These are phyloP conservation scores for Chionoecetes opilio DNA, from an alignment of 1,140 invertebrate genomes.

Conservation along the genomic window DNA sequence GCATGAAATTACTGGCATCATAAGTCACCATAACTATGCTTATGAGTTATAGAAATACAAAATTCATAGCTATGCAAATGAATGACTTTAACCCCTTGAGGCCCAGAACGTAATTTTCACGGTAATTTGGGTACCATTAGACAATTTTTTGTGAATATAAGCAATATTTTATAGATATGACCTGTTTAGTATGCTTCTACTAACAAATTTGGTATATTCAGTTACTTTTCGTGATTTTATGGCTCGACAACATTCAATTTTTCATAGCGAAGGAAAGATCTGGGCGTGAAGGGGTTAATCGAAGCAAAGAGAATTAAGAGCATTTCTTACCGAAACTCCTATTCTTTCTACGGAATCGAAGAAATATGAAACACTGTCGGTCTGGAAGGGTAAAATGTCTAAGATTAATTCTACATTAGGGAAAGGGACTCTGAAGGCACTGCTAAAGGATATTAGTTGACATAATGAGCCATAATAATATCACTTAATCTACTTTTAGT, in stretches of 20 bases:
- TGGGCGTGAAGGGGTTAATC: no score
- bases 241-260: no score
- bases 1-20: neutral
- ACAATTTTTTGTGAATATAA: no score
- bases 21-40: neutral
- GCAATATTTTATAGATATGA: no score
- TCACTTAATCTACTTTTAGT: no score
- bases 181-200: no score
- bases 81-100: no score
- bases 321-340: slow-evolving; percentile 84
- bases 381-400: slow-evolving; percentile 83
- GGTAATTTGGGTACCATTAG: no score
- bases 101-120: no score
- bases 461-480: neutral
- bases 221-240: no score
- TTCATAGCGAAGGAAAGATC: no score
- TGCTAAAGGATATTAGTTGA: neutral
- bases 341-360: slow-evolving; percentile 95
- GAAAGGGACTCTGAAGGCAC: neutral
- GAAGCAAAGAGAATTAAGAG: neutral
- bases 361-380: slow-evolving; percentile 97
- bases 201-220: no score
- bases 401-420: slow-evolving; percentile 21
- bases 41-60: neutral
- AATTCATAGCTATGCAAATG: neutral